Conservation (phyloP, 2,797 vertebrate genomes). For the Sciaenops ocellatus region DNA sequence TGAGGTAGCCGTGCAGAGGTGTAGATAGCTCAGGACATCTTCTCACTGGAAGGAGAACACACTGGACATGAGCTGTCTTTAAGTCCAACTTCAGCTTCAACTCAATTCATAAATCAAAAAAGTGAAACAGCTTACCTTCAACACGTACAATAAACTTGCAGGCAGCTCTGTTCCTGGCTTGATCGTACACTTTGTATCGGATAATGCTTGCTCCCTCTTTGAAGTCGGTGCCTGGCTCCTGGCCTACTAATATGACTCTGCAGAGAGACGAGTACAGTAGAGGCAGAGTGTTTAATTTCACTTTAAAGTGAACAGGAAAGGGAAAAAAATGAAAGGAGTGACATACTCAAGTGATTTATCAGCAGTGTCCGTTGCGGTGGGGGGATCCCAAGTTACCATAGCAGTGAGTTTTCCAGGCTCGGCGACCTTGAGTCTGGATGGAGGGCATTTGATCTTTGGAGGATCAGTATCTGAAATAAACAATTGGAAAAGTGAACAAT, state of each 20-base stretch:
- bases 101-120: not conserved
- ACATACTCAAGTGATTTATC: conserved; percentile 91
- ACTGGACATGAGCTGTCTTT: not conserved
- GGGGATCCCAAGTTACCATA: conserved; percentile 91
- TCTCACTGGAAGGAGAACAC: conserved; percentile 76
- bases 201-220: conserved; percentile 91
- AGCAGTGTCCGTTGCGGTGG: conserved; percentile 90
- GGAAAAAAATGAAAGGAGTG: not conserved
- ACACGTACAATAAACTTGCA: conserved; percentile 96
- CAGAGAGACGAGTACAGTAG: conserved; percentile 20
- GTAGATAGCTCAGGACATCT: conserved; percentile 88
- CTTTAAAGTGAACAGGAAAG: conserved; percentile 29
- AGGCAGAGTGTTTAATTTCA: not conserved
- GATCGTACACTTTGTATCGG: conserved; percentile 93
- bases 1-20: conserved; percentile 91
- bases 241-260: conserved; percentile 90
- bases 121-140: conserved; percentile 85
- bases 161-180: conserved; percentile 92
- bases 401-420: conserved; percentile 93
- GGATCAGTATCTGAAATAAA: conserved; percentile 91
- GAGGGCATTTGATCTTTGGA: conserved; percentile 95
- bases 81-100: not conserved
- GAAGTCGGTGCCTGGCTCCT: conserved; percentile 89
- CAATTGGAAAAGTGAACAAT: conserved; percentile 9
- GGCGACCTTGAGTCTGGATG: conserved; percentile 91